Evolutionary conservation across 2,113 vertebrate genomes (phyloP).

Genomic region (Corydoras maculifer): DNA sequence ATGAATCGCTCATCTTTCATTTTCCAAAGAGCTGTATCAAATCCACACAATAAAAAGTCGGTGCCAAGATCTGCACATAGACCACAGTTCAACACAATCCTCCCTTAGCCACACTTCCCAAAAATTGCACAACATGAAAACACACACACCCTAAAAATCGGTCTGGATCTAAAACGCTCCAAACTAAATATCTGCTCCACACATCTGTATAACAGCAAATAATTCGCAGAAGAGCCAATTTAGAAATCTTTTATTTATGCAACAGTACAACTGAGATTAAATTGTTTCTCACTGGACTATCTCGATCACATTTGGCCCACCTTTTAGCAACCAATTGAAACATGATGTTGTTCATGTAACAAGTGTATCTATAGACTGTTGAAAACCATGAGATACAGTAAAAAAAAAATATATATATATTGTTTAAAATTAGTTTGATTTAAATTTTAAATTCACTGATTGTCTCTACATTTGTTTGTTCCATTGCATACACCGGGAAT

Average conservation of each 20-base stretch:
- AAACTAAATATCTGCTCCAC: constrained; percentile 22
- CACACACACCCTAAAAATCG: not conserved
- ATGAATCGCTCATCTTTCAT: not conserved
- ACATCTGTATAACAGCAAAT: constrained; percentile 22
- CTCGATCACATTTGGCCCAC: constrained; percentile 24
- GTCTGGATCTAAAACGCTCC: not conserved
- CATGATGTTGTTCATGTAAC: constrained; percentile 20
- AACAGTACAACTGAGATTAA: constrained; percentile 22
- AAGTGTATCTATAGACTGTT: not conserved
- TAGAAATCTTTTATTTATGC: constrained; percentile 33
- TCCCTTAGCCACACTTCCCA: constrained; percentile 19
- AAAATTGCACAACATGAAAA: constrained; percentile 15
- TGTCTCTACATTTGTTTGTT: too few relatives aligned
- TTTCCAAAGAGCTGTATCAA: constrained; percentile 5
- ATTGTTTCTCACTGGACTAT: constrained; percentile 15
- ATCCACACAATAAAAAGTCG: not conserved
- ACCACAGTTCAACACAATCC: not conserved
- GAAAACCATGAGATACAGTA: too few relatives aligned
- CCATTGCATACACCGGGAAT: too few relatives aligned
- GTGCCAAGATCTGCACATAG: not conserved
- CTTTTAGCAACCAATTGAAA: constrained; percentile 30
- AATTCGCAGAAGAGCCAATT: constrained; percentile 18
- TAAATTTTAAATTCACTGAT: too few relatives aligned
- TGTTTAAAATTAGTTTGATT: too few relatives aligned
- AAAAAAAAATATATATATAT: too few relatives aligned